These are phyloP conservation scores for Tenthredo distinguenda DNA, from an alignment of 2,888 invertebrate species.

Conservation along the genomic window DNA sequence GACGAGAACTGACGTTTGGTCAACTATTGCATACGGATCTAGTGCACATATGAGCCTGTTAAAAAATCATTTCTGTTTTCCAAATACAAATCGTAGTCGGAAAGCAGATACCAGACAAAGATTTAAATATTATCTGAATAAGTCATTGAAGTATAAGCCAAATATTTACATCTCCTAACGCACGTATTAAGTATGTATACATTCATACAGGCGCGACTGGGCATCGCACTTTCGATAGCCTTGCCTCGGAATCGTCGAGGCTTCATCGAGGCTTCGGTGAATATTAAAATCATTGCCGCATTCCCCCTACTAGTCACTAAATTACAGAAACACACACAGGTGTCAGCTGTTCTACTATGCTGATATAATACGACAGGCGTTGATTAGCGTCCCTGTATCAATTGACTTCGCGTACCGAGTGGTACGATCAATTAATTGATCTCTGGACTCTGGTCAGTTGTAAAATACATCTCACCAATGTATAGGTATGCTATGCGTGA, in stretches of 20 bases:
- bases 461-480: background rate
- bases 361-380: constrained; percentile 1
- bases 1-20: background rate
- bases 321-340: constrained; percentile 22
- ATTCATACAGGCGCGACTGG: background rate
- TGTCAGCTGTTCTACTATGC: background rate
- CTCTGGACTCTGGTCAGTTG: constrained; percentile 10
- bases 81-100: background rate
- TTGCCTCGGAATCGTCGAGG: constrained; percentile 23
- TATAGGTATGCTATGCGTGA: background rate
- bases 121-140: constrained; percentile 14
- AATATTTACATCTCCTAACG: constrained; percentile 19
- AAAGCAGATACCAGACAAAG: background rate
- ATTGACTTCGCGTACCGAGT: constrained; percentile 10
- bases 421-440: constrained; percentile 36
- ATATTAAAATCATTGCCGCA: constrained; percentile 36
- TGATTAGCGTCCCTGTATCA: background rate
- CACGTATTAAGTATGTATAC: background rate
- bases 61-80: background rate
- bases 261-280: constrained; percentile 17
- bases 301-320: background rate
- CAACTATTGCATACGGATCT: background rate
- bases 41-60: background rate
- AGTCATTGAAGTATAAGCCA: constrained; percentile 29
- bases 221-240: constrained; percentile 32